Conservation (phyloP, 1,140 invertebrate genomes). For the Homarus americanus region DNA sequence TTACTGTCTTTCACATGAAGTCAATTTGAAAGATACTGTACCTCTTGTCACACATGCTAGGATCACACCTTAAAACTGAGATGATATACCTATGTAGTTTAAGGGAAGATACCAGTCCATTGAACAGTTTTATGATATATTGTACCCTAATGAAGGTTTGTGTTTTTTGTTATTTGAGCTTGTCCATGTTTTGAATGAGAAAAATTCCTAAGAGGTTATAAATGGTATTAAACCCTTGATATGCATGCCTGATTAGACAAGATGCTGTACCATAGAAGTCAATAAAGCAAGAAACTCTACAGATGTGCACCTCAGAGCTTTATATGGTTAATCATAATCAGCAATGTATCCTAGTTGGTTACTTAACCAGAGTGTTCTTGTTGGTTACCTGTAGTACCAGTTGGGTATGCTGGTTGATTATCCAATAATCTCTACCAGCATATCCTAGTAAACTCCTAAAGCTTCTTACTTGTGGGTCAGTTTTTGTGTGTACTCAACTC, state of each 20-base stretch:
- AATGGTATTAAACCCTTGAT: background rate
- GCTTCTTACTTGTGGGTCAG: slow-evolving; percentile 3
- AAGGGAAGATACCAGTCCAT: background rate
- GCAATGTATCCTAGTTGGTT: background rate
- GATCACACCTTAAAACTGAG: slow-evolving; percentile 14
- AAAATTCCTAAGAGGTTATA: background rate
- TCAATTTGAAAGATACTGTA: background rate
- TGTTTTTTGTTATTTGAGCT: background rate
- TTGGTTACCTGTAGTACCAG: background rate
- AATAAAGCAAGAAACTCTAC: background rate
- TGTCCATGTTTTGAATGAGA: background rate
- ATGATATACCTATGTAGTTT: background rate
- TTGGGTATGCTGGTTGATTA: background rate
- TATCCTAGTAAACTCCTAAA: background rate
- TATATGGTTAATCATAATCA: background rate
- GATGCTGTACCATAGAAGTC: background rate
- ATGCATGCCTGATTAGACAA: background rate
- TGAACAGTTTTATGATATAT: background rate
- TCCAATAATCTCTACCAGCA: background rate
- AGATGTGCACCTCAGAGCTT: background rate
- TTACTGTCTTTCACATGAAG: background rate
- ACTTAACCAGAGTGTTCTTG: background rate
- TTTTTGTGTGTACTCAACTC: slow-evolving; percentile 8
- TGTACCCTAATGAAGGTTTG: background rate
- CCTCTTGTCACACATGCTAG: background rate